Evolutionary conservation across 37 sponge, comb jelly and placozoan genomes (phyloP).

Genomic region (Geodia barretti): DNA sequence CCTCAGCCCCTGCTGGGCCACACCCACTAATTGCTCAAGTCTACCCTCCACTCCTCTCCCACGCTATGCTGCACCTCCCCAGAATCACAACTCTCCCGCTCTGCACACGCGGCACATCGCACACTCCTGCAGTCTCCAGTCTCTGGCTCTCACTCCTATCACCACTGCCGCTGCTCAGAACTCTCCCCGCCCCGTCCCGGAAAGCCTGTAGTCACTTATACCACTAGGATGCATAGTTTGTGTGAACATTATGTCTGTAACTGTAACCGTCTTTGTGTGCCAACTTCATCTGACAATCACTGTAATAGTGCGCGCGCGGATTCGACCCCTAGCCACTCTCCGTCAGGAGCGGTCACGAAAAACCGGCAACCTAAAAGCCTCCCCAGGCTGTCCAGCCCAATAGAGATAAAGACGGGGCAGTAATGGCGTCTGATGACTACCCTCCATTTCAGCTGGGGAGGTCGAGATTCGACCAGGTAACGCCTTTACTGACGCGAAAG

Average conservation of each 20-base stretch:
- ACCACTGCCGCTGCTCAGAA: not conserved
- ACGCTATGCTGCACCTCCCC: not conserved
- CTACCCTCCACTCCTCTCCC: not conserved
- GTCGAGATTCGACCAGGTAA: slow-evolving; percentile 88
- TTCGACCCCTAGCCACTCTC: no score
- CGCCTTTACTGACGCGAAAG: no score
- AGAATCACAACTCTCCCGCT: not conserved
- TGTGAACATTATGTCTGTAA: not conserved
- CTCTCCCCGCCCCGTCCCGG: not conserved
- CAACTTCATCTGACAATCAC: no score
- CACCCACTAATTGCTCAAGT: not conserved
- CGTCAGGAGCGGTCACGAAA: no score
- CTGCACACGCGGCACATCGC: not conserved
- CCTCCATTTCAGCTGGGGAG: slow-evolving; percentile 74
- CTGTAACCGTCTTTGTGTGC: not conserved
- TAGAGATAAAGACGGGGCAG: no score
- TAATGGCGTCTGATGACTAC: no score
- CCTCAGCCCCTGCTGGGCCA: not conserved
- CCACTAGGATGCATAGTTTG: no score
- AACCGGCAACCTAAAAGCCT: no score
- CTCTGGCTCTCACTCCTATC: not conserved
- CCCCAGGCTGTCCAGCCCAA: no score
- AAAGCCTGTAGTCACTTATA: no score
- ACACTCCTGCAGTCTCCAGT: not conserved
- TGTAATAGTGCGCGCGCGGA: no score